These are phyloP conservation scores for Elephas maximus DNA, from an alignment of 2,113 vertebrate species.

Conservation along the genomic window DNA sequence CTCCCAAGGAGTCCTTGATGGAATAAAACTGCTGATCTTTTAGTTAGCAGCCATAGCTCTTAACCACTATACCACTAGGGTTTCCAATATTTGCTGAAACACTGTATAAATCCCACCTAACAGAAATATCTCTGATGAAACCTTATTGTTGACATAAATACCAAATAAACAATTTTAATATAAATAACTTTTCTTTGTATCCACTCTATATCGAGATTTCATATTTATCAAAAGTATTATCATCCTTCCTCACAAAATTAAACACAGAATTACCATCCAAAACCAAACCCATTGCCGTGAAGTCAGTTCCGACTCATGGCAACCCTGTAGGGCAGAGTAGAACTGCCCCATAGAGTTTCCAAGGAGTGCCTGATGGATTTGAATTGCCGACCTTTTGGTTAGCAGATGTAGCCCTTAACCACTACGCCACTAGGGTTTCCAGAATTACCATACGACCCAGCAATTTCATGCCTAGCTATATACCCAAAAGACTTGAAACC, in stretches of 20 bases:
- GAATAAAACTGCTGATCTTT: too few species aligned
- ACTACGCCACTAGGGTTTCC: too few species aligned
- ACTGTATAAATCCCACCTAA: not conserved
- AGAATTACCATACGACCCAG: not conserved
- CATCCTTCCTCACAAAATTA: not conserved
- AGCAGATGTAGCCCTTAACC: too few species aligned
- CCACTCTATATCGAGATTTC: not conserved
- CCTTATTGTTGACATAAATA: not conserved
- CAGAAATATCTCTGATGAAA: not conserved
- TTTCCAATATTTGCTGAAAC: not conserved
- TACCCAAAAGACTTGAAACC: not conserved
- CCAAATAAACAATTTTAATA: constrained; percentile 29
- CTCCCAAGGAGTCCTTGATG: too few species aligned
- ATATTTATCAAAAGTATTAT: constrained; percentile 30
- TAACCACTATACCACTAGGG: too few species aligned
- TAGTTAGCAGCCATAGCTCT: too few species aligned
- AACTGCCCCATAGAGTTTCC: too few species aligned
- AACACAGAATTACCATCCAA: not conserved
- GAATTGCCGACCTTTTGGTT: too few species aligned
- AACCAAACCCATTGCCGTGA: too few species aligned
- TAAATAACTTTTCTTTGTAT: not conserved
- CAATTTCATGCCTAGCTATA: not conserved
- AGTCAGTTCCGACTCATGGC: too few species aligned
- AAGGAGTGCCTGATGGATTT: too few species aligned
- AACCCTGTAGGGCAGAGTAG: too few species aligned